Percentiles rank a stretch among this genome's conserved stretches.
Conservation (phyloP, 1,140 invertebrate species). For the Adoxophyes honmai region DNA sequence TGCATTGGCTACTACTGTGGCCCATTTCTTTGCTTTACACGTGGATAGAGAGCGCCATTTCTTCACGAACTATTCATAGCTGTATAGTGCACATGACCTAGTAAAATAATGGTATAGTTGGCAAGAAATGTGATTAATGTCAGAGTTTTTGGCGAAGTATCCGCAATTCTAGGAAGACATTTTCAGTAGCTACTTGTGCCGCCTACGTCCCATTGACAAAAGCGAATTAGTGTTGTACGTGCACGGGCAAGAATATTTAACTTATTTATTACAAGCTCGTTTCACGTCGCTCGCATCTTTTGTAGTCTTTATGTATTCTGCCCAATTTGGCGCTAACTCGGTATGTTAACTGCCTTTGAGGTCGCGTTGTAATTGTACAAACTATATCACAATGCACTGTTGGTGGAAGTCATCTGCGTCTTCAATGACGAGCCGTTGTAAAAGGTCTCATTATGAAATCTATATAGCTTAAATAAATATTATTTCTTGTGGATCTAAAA, state of each 20-base stretch:
- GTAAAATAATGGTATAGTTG: no score
- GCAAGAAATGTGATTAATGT: no score
- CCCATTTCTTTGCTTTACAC: no score
- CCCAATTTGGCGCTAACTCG: conserved; percentile 26
- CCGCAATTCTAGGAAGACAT: no score
- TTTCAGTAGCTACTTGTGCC: no score
- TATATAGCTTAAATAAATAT: conserved; percentile 32
- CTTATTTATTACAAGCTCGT: conserved; percentile 3
- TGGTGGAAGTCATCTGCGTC: conserved; percentile 28
- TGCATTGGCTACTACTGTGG: no score
- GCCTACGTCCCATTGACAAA: no score
- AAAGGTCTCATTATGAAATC: conserved; percentile 42
- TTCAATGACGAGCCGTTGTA: conserved; percentile 47
- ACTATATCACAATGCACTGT: conserved; percentile 25
- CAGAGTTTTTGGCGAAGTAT: no score
- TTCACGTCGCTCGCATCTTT: conserved; percentile 18
- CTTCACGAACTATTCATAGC: no score
- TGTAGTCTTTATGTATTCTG: conserved; percentile 32
- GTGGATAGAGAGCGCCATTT: no score
- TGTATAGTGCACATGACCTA: no score
- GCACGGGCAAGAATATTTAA: not conserved
- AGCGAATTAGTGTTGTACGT: no score
- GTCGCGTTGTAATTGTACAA: conserved; percentile 17
- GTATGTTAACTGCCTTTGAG: conserved; percentile 19
- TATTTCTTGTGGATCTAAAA: conserved; percentile 1